These are phyloP conservation scores for Holacanthella duospinosa DNA, from an alignment of 2,888 invertebrate genomes.

Conservation along the genomic window DNA sequence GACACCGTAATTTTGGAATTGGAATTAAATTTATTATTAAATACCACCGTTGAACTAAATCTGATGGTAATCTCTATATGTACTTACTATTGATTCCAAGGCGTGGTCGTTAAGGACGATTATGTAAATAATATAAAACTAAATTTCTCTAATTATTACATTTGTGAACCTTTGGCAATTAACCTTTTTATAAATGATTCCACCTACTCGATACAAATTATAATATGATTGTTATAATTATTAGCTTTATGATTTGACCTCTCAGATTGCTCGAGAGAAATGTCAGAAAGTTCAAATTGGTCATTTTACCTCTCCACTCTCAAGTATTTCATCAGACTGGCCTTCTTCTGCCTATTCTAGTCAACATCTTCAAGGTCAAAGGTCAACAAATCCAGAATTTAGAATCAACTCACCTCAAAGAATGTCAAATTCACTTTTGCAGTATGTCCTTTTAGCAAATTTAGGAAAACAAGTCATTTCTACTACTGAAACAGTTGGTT, in stretches of 20 bases:
- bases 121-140: no score
- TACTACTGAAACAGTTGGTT: not conserved
- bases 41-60: no score
- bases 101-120: no score
- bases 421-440: slow-evolving; percentile 25
- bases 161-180: no score
- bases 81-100: no score
- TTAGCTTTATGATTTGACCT: slow-evolving; percentile 7
- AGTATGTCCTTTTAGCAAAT: slow-evolving; percentile 31
- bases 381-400: slow-evolving; percentile 7
- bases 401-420: not conserved
- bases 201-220: no score
- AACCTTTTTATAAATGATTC: no score
- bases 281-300: slow-evolving; percentile 37
- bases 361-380: slow-evolving; percentile 16
- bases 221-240: no score
- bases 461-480: slow-evolving; percentile 3
- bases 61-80: no score
- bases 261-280: slow-evolving; percentile 37
- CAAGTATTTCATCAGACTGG: slow-evolving; percentile 37
- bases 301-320: slow-evolving; percentile 31
- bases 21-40: no score
- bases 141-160: no score
- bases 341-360: slow-evolving; percentile 35
- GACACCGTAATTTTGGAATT: no score